Percentiles rank a stretch among this genome's conserved stretches.
phyloP scores from a whole-genome alignment of 2,888 invertebrate genomes.

The Resseliella maxima region DNA sequence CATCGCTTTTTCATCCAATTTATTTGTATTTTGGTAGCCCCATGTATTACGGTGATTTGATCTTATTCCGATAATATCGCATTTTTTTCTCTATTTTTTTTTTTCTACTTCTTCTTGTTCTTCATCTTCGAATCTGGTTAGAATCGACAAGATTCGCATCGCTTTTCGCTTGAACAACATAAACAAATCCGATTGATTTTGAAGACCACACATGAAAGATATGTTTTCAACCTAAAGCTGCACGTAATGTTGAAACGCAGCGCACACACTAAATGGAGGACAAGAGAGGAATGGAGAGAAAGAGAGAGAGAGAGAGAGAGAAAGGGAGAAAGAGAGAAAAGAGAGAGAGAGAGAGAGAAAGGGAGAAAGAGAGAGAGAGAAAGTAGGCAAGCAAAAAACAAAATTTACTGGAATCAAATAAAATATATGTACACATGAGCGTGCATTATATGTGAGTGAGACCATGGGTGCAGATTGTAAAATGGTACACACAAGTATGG shows the following conservation, averaged over 20 bases:
- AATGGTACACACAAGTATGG: not conserved
- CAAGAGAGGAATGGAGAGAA: too few species aligned
- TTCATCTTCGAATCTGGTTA: not conserved
- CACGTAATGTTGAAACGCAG: not conserved
- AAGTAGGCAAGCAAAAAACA: too few species aligned
- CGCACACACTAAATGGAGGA: not conserved
- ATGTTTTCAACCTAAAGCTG: constrained; percentile 26
- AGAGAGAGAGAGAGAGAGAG: too few species aligned
- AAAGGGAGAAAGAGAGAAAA: too few species aligned
- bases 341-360: too few species aligned
- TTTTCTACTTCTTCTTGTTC: too few species aligned
- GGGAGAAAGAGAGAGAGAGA: too few species aligned
- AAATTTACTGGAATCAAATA: not conserved
- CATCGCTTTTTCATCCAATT: constrained; percentile 35
- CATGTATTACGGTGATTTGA: constrained; percentile 37
- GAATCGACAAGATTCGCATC: not conserved
- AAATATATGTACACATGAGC: not conserved
- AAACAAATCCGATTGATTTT: constrained; percentile 51
- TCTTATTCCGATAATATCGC: constrained; percentile 34
- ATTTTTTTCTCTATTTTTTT: not conserved
- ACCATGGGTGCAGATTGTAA: not conserved
- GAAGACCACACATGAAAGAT: constrained; percentile 33
- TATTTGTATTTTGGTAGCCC: constrained; percentile 21
- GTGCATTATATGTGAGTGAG: not conserved
- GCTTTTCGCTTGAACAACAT: constrained; percentile 28